phyloP scores from a whole-genome alignment of 2,797 vertebrate genomes.

The Cirrhinus molitorella region DNA sequence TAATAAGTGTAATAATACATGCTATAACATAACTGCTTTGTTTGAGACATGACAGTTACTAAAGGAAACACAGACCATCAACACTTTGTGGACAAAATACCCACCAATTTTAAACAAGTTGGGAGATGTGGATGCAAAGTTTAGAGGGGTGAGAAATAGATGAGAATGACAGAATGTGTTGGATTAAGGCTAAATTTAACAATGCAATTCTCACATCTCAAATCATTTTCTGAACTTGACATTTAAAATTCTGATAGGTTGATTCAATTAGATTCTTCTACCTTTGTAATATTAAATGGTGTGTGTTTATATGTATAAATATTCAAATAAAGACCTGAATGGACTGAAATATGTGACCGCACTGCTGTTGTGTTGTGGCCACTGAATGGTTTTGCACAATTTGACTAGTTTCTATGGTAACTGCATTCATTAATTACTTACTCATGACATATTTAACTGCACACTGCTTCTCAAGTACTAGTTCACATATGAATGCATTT shows the following conservation, averaged over 20 bases:
- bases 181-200: not conserved
- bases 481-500: not conserved
- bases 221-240: not conserved
- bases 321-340: not conserved
- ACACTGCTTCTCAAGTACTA: constrained; percentile 1
- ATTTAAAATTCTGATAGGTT: not conserved
- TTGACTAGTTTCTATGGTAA: constrained; percentile 30
- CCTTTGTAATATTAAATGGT: not conserved
- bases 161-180: not conserved
- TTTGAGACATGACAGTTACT: constrained; percentile 32
- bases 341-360: constrained; percentile 3
- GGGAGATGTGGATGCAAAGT: not conserved
- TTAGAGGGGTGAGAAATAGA: not conserved
- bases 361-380: not conserved
- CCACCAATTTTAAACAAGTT: not conserved
- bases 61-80: constrained; percentile 3
- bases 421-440: not conserved
- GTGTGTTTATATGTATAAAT: not conserved
- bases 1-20: constrained; percentile 25
- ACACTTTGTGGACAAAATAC: not conserved
- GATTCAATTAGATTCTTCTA: not conserved
- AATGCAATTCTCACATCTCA: not conserved
- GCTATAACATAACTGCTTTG: constrained; percentile 46
- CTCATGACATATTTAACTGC: not conserved
- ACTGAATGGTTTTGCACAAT: constrained; percentile 27